Base-by-base conservation (phyloP, 1,140 invertebrate genomes). In the Drosophila nasuta region DNA sequence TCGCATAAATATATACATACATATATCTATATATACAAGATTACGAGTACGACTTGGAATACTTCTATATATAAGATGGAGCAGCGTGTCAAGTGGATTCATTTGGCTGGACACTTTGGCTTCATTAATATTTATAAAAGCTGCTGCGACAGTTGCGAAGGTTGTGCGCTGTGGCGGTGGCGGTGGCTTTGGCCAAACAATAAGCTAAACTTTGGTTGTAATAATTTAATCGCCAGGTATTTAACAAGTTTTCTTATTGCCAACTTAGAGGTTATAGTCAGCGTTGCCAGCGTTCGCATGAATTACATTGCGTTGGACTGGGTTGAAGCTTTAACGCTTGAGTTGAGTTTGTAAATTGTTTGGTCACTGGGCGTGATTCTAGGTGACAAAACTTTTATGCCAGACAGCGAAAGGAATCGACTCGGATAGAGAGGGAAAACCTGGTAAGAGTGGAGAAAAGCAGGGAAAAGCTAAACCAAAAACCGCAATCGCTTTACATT, bases 101-200 rank as follows among this genome's bases (percentile, higher is more conserved):
- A 75, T 75, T 75, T 64, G 57, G 73, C 66, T 62, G 72, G 57
- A 63, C 69, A 77, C 63, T 82, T 79, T 68, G 77, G 54, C 76
- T 88, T 88, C 77, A 87, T 87, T 87, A 87, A 87, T 87, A 87
- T 88, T 80, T 83, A 88, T 77, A 83, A 77, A 59, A 58, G 58
- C 43, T 6, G 52, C 45, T 65, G 28, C 13, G 5, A 43, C 48
- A n/a, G 58, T 43, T 17, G 13, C 54, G 8, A 28, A 30, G 10
- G 17, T 8, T 15, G 11, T 41, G 7, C 20, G 30, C 10, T 30
- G 15, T 38, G 15, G 5, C 15, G 15, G 15, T 38, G 15, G 5
- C 15, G 15, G 10, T 51, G 28, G 8, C 48, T 54, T 33, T 54
- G 51, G 28, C 30, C 30, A 67, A 73, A 73, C 63, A 74, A 74